Conservation (phyloP, 2,797 vertebrate genomes). For the Acrocephalus scirpaceus region DNA sequence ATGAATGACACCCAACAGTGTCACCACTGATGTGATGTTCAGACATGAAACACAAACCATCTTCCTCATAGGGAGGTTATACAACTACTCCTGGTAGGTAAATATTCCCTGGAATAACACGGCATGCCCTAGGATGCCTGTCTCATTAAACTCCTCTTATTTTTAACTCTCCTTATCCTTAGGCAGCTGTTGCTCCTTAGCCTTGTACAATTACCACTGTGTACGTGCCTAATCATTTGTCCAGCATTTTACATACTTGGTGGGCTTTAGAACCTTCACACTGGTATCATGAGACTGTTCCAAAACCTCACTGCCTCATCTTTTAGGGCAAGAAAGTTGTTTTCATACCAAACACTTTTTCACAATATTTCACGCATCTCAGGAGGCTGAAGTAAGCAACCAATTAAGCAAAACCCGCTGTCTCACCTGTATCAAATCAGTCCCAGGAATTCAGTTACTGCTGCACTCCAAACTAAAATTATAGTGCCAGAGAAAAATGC, state of each 20-base stretch:
- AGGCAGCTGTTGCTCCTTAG: neutral
- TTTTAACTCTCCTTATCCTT: neutral
- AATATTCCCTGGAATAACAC: neutral
- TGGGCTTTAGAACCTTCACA: neutral
- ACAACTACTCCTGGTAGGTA: neutral
- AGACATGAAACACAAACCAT: neutral
- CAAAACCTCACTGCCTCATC: neutral
- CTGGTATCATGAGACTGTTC: rapidly evolving
- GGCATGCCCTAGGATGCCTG: neutral
- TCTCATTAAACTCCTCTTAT: neutral
- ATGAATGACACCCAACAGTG: neutral
- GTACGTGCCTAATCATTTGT: neutral
- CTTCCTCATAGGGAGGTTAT: neutral
- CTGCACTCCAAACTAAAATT: neutral
- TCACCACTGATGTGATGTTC: neutral
- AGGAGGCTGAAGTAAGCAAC: neutral
- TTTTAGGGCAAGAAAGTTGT: neutral
- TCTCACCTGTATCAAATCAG: constrained; percentile 28
- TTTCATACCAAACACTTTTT: neutral
- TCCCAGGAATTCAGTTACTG: neutral
- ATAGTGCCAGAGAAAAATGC: neutral
- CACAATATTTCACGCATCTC: neutral
- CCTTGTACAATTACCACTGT: neutral
- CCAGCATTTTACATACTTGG: neutral
- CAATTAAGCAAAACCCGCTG: neutral